Evolutionary conservation across 2,797 vertebrate species (phyloP).

Genomic region (Siniperca undulata): DNA sequence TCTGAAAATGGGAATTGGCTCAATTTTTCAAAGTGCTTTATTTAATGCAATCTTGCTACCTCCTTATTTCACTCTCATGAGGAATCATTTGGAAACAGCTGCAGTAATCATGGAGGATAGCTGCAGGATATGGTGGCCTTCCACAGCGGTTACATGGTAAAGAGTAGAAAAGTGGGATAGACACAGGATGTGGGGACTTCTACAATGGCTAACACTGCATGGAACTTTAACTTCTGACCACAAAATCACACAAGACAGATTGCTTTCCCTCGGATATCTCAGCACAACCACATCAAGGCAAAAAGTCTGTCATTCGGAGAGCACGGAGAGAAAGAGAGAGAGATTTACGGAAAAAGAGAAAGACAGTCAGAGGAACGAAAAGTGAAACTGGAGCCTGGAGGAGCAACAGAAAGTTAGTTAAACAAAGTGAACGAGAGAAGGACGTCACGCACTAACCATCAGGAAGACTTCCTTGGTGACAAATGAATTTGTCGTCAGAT

Average conservation of each 20-base stretch:
- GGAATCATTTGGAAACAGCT: slow-evolving; percentile 60
- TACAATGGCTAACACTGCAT: slow-evolving; percentile 54
- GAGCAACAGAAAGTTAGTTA: slow-evolving; percentile 17
- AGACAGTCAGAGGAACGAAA: slow-evolving; percentile 29
- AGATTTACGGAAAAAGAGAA: slow-evolving; percentile 18
- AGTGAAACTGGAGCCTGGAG: slow-evolving; percentile 40
- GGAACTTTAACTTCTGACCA: slow-evolving; percentile 67
- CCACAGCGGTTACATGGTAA: slow-evolving; percentile 58
- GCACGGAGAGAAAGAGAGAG: slow-evolving; percentile 1
- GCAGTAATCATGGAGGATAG: slow-evolving; percentile 48
- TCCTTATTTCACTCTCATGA: slow-evolving; percentile 37
- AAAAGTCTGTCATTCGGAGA: slow-evolving; percentile 38
- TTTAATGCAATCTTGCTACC: slow-evolving; percentile 49
- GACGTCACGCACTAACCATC: slow-evolving; percentile 34
- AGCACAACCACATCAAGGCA: slow-evolving; percentile 64
- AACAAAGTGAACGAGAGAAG: slow-evolving; percentile 35
- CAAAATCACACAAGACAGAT: slow-evolving; percentile 69
- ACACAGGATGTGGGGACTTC: slow-evolving; percentile 67
- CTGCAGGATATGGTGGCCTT: slow-evolving; percentile 64
- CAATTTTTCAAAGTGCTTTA: slow-evolving; percentile 63
- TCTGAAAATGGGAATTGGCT: slow-evolving; percentile 49
- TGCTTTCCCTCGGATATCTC: slow-evolving; percentile 64
- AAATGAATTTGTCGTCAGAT: slow-evolving; percentile 65
- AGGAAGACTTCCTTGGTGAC: slow-evolving; percentile 50
- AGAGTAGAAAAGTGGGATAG: slow-evolving; percentile 63